Percentiles rank a stretch among this genome's conserved stretches.
phyloP scores from a whole-genome alignment of 2,888 invertebrate species.

The Tribolium freemani region DNA sequence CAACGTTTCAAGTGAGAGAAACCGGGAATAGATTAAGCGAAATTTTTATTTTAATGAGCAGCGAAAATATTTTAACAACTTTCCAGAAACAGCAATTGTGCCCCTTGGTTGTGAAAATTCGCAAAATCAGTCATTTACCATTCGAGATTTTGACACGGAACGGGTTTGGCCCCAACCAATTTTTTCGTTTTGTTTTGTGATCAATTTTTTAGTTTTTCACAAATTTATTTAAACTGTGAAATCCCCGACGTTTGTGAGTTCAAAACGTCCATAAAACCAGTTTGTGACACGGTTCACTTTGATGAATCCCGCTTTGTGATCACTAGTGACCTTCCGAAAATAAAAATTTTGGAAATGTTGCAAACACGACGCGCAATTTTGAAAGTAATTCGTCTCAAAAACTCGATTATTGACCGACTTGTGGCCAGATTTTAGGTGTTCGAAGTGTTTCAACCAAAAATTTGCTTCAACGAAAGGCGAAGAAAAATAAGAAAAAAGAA shows the following conservation, averaged over 20 bases:
- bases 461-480: background rate
- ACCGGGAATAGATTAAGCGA: background rate
- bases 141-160: background rate
- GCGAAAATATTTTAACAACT: slow-evolving; percentile 8
- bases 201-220: slow-evolving; percentile 1
- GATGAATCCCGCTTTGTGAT: slow-evolving; percentile 16
- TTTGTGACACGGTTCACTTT: background rate
- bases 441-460: background rate
- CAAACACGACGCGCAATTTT: background rate
- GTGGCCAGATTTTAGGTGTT: background rate
- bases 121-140: slow-evolving; percentile 20
- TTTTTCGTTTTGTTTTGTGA: background rate
- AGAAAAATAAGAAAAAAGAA: background rate
- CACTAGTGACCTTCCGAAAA: background rate
- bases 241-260: slow-evolving; percentile 9
- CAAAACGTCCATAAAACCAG: background rate
- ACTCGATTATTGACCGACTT: background rate
- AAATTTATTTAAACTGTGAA: slow-evolving; percentile 3
- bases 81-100: slow-evolving; percentile 24
- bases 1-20: background rate
- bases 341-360: slow-evolving; percentile 22
- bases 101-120: slow-evolving; percentile 28
- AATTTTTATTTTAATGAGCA: slow-evolving; percentile 9
- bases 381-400: background rate
- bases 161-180: background rate